Percentiles rank a stretch among this genome's conserved stretches.
Conservation (phyloP, 2,113 vertebrate species). For the Corythaixoides concolor region DNA sequence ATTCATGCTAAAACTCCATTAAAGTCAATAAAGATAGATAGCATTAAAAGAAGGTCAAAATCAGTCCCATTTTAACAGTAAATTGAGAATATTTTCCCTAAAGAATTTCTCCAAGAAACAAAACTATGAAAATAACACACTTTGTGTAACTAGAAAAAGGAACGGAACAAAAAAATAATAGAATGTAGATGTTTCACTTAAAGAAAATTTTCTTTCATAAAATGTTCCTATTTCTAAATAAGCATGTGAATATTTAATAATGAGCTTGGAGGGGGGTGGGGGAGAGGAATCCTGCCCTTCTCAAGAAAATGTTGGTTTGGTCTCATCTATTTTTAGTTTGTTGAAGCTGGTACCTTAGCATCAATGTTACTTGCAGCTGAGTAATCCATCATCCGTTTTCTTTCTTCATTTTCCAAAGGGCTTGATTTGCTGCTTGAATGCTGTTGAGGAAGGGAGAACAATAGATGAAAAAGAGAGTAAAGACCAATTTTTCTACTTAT, state of each 20-base stretch:
- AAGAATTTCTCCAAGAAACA: background rate
- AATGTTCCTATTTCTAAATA: background rate
- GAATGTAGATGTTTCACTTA: background rate
- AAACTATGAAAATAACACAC: background rate
- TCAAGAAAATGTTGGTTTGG: background rate
- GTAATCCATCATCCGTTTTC: background rate
- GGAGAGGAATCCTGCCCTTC: background rate
- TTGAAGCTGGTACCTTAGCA: constrained; percentile 34
- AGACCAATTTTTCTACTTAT: background rate
- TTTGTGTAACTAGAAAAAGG: background rate
- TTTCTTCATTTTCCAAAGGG: background rate
- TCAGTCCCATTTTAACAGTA: background rate
- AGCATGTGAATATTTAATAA: rapidly evolving
- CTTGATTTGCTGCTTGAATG: background rate
- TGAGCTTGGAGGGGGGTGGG: no score
- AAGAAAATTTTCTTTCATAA: background rate
- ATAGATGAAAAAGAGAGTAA: background rate
- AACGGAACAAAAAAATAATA: background rate
- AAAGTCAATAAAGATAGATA: background rate
- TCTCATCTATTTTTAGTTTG: background rate
- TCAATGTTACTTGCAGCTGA: rapidly evolving
- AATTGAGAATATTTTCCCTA: background rate
- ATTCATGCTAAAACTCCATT: background rate
- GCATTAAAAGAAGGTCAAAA: background rate
- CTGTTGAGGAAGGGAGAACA: background rate